These are phyloP conservation scores for Chrysocyon brachyurus DNA, from an alignment of 2,797 vertebrate genomes.

Conservation along the genomic window DNA sequence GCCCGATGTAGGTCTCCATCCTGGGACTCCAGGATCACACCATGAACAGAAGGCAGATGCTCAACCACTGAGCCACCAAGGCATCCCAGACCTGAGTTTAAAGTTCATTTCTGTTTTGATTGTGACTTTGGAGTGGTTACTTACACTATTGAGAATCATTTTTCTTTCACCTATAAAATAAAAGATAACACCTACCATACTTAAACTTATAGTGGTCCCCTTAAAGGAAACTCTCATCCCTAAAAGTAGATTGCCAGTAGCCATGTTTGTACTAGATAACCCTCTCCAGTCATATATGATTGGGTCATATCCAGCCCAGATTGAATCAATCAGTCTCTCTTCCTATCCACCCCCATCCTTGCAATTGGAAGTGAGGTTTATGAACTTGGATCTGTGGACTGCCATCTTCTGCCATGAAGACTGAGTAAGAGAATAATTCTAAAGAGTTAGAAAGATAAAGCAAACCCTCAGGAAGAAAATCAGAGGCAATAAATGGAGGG, in stretches of 20 bases:
- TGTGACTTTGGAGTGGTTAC: not conserved
- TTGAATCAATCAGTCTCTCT: not conserved
- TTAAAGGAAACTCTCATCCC: not conserved
- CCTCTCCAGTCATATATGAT: not conserved
- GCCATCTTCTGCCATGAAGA: not conserved
- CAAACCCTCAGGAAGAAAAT: not conserved
- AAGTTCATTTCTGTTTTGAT: not conserved
- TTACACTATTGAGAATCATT: conserved; percentile 2
- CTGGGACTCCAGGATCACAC: too few species aligned
- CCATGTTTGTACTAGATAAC: not conserved
- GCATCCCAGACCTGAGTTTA: not conserved
- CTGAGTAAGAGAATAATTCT: not conserved
- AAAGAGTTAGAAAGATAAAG: not conserved
- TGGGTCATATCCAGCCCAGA: not conserved
- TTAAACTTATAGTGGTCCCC: not conserved
- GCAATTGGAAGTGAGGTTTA: not conserved
- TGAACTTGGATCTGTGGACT: not conserved
- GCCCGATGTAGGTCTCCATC: too few species aligned
- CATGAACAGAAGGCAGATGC: too few species aligned
- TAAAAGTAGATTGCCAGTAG: not conserved
- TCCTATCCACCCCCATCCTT: not conserved
- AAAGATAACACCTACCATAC: not conserved
- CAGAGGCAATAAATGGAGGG: not conserved
- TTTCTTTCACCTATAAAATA: conserved; percentile 33
- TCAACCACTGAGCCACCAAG: too few species aligned